Percentiles rank a stretch among this genome's conserved stretches.
These are phyloP conservation scores for Ctenodactylus gundi DNA, from an alignment of 2,113 vertebrate genomes.

Conservation along the genomic window DNA sequence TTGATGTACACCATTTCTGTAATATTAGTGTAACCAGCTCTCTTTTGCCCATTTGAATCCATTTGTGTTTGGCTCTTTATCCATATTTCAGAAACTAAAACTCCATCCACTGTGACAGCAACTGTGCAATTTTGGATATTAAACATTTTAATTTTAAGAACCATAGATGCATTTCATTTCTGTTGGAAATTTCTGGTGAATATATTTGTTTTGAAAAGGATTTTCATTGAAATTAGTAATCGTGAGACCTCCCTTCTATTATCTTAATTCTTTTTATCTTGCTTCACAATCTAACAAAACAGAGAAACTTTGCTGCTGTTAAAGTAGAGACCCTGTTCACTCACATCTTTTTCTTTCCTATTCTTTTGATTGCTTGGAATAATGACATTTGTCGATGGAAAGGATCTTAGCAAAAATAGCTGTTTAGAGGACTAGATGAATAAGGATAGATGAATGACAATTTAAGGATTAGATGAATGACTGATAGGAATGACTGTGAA, in stretches of 20 bases:
- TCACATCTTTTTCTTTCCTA: not conserved
- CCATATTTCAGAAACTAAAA: not conserved
- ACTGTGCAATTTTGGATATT: not conserved
- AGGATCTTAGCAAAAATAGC: not conserved
- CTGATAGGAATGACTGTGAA: not conserved
- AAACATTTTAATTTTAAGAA: not conserved
- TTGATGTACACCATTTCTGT: not conserved
- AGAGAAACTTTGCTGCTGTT: not conserved
- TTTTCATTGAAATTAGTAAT: not conserved
- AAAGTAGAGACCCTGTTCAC: not conserved
- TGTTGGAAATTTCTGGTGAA: not conserved
- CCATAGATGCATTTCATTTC: not conserved
- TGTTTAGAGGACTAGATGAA: not conserved
- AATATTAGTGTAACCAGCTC: rapidly evolving
- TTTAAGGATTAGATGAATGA: not conserved
- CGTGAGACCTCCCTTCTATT: not conserved
- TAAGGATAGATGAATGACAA: too few relatives aligned
- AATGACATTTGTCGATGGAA: not conserved
- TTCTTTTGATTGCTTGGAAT: not conserved
- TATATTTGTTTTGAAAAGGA: not conserved
- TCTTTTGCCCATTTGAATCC: not conserved
- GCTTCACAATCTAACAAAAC: not conserved
- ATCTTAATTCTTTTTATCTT: not conserved
- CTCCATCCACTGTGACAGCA: not conserved
- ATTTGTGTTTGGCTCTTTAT: not conserved